Percentiles rank a stretch among this genome's conserved stretches.
phyloP scores from a whole-genome alignment of 1,140 invertebrate genomes.

The Leucophenga varia region DNA sequence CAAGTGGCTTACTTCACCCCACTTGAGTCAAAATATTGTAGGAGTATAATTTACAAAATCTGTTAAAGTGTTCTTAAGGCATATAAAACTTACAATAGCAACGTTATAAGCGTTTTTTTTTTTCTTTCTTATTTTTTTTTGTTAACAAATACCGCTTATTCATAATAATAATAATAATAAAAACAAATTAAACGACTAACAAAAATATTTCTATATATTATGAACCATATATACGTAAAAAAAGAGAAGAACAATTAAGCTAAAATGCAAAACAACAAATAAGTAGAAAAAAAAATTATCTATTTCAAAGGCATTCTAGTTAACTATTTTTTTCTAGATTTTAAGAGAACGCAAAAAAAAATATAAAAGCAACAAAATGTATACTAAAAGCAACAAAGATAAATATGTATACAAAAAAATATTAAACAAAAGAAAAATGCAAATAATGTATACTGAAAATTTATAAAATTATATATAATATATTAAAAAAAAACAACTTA shows the following conservation, averaged over 20 bases:
- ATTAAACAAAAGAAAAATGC: no score
- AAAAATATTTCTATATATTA: slow-evolving; percentile 13
- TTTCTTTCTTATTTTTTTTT: slow-evolving; percentile 6
- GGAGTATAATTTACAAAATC: no score
- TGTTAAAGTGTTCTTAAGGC: no score
- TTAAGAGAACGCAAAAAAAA: slow-evolving; percentile 19
- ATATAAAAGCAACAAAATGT: slow-evolving; percentile 24
- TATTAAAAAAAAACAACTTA: no score
- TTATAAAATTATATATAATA: no score
- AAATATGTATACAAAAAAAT: no score
- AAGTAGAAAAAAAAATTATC: slow-evolving; percentile 12
- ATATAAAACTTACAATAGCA: no score
- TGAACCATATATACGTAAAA: slow-evolving; percentile 31
- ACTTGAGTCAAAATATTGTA: no score
- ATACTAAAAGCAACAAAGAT: slow-evolving; percentile 25
- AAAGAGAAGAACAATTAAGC: slow-evolving; percentile 1
- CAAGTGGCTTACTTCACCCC: no score
- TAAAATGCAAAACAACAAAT: slow-evolving; percentile 5
- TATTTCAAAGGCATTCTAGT: slow-evolving; percentile 30
- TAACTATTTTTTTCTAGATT: slow-evolving; percentile 30
- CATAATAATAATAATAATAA: no score
- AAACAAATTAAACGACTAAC: no score
- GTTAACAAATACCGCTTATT: not conserved
- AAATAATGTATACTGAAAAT: no score
- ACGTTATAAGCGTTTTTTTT: not conserved